phyloP scores from a whole-genome alignment of 2,888 invertebrate species.

The Sialis lutaria region DNA sequence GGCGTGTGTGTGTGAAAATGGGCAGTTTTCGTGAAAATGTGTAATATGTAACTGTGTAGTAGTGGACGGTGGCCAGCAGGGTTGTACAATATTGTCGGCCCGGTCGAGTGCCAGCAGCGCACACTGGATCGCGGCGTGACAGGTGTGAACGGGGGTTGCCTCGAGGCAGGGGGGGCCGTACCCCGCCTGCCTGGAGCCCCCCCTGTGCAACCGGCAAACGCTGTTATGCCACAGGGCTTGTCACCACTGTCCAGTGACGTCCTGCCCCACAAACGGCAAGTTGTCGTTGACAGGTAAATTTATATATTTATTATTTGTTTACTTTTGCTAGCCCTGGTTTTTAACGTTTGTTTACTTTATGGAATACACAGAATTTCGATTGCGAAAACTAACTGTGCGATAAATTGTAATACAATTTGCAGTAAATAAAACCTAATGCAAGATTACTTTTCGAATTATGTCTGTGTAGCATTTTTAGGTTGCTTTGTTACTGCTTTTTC shows the following conservation, averaged over 20 bases:
- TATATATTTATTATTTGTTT: background rate
- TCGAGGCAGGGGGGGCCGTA: conserved; percentile 58
- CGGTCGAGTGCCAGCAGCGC: conserved; percentile 8
- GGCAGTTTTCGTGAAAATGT: background rate
- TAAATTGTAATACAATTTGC: no score
- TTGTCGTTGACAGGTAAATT: conserved; percentile 60
- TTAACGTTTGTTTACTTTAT: no score
- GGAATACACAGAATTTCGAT: no score
- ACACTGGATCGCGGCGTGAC: conserved; percentile 27
- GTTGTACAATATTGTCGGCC: background rate
- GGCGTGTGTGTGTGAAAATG: background rate
- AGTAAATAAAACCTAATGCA: no score
- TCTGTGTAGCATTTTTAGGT: no score
- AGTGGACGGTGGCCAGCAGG: background rate
- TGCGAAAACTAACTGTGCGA: no score
- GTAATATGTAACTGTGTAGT: no score
- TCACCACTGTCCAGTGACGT: conserved; percentile 45
- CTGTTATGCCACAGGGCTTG: conserved; percentile 43
- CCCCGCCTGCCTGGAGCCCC: conserved; percentile 39
- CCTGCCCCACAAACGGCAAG: conserved; percentile 63
- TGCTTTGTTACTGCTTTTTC: no score
- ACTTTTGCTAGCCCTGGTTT: no score
- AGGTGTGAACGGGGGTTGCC: conserved; percentile 51
- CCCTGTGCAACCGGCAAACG: conserved; percentile 35
- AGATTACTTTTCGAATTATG: no score